phyloP scores from a whole-genome alignment of 2,797 vertebrate species.

The Borostomias antarcticus region DNA sequence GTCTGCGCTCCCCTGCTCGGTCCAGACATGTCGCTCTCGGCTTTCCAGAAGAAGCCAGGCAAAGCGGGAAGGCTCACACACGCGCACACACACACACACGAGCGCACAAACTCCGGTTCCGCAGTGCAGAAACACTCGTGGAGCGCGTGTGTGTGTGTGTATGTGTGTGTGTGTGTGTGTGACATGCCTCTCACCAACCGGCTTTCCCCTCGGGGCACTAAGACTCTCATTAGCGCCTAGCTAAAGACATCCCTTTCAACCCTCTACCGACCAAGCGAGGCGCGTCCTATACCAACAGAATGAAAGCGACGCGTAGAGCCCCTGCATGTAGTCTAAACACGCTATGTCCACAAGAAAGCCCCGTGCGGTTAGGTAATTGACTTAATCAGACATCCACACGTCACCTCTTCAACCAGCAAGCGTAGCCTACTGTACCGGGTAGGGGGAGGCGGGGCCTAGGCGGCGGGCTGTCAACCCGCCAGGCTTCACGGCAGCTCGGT shows the following conservation, averaged over 20 bases:
- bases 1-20: slow-evolving; percentile 60
- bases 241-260: slow-evolving; percentile 62
- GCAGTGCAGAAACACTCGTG: too few species aligned
- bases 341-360: slow-evolving; percentile 59
- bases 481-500: slow-evolving; percentile 2
- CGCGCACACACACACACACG: background rate
- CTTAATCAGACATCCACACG: slow-evolving; percentile 56
- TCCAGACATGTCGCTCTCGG: slow-evolving; percentile 69
- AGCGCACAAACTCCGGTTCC: too few species aligned
- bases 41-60: slow-evolving; percentile 68
- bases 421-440: background rate
- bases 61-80: slow-evolving; percentile 50
- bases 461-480: slow-evolving; percentile 19
- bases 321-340: slow-evolving; percentile 55
- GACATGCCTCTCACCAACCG: slow-evolving; percentile 50
- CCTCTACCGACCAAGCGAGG: slow-evolving; percentile 54
- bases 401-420: slow-evolving; percentile 21
- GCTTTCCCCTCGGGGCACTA: slow-evolving; percentile 46
- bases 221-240: slow-evolving; percentile 70
- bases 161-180: slow-evolving; percentile 43
- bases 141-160: slow-evolving; percentile 35
- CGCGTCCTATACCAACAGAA: slow-evolving; percentile 62
- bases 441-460: slow-evolving; percentile 14
- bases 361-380: slow-evolving; percentile 58
- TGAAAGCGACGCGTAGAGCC: slow-evolving; percentile 57